Conservation (phyloP, 2,888 invertebrate species). For the Drosophila austrosaltans region DNA sequence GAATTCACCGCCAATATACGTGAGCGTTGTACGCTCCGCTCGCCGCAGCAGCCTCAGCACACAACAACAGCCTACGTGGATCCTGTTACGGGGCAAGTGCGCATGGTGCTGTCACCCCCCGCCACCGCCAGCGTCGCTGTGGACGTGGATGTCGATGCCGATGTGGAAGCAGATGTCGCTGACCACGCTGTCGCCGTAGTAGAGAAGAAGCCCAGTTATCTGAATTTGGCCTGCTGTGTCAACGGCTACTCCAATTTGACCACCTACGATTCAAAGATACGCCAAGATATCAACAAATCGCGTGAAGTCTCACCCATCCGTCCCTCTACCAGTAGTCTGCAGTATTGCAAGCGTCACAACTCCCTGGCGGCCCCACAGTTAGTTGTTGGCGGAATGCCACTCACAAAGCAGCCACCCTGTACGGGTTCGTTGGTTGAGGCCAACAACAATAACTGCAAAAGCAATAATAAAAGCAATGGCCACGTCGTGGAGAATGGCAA, state of each 20-base stretch:
- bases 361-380: slow-evolving; percentile 85
- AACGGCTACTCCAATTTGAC: slow-evolving; percentile 95
- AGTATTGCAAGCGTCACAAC: slow-evolving; percentile 84
- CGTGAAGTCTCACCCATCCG: slow-evolving; percentile 89
- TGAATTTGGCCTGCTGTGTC: slow-evolving; percentile 94
- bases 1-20: slow-evolving; percentile 87
- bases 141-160: slow-evolving; percentile 61
- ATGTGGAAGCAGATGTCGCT: slow-evolving; percentile 51
- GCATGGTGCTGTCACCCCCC: slow-evolving; percentile 78
- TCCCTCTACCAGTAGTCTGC: slow-evolving; percentile 84
- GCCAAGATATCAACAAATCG: slow-evolving; percentile 89
- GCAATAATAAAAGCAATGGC: slow-evolving; percentile 7
- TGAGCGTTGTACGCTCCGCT: slow-evolving; percentile 84
- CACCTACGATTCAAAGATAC: slow-evolving; percentile 92
- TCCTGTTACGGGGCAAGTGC: slow-evolving; percentile 79
- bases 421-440: slow-evolving; percentile 50
- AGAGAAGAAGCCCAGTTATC: slow-evolving; percentile 92
- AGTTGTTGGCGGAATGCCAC: slow-evolving; percentile 72
- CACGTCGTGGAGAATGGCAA: slow-evolving; percentile 64
- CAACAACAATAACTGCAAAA: slow-evolving; percentile 46
- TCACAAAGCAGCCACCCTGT: slow-evolving; percentile 58
- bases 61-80: slow-evolving; percentile 67
- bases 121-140: slow-evolving; percentile 5
- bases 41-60: slow-evolving; percentile 62
- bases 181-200: slow-evolving; percentile 30